Evolutionary conservation across 2,888 invertebrate species (phyloP).

Genomic region (Macrosoma leucophasiata): DNA sequence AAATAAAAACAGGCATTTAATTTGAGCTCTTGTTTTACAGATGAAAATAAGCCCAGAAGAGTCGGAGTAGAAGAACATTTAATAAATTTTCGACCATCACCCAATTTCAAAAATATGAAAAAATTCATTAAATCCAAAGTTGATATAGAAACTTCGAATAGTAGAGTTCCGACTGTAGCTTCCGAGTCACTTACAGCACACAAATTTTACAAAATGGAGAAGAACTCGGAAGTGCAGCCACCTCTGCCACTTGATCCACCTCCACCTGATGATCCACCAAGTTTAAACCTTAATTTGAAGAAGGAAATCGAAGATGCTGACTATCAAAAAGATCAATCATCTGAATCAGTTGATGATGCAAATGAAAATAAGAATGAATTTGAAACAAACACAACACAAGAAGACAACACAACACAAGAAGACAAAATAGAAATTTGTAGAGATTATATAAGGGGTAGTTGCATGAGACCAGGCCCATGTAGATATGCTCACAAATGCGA

Average conservation of each 20-base stretch:
- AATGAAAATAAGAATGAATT: too few species aligned
- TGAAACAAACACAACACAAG: too few species aligned
- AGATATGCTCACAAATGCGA: conserved; percentile 46
- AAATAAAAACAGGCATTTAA: too few species aligned
- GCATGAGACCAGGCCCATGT: conserved; percentile 37
- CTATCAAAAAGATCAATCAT: conserved; percentile 8
- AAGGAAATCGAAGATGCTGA: conserved; percentile 24
- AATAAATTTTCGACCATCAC: conserved; percentile 46
- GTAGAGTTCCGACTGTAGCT: conserved; percentile 19
- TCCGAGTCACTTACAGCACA: conserved; percentile 9
- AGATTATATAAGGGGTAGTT: conserved; percentile 48
- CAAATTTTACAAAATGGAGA: conserved; percentile 5
- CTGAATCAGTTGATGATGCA: conserved; percentile 1
- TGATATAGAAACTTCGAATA: conserved; percentile 29
- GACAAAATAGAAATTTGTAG: conserved; percentile 38
- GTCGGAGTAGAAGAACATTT: conserved; percentile 37
- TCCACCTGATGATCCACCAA: conserved; percentile 20
- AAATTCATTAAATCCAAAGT: conserved; percentile 47
- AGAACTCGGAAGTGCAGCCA: conserved; percentile 22
- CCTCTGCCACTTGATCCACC: conserved; percentile 29
- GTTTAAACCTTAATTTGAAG: conserved; percentile 19
- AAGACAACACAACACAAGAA: conserved; percentile 3
- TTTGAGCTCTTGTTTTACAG: too few species aligned
- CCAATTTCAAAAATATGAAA: conserved; percentile 55
- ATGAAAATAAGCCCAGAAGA: conserved; percentile 23